These are phyloP conservation scores for Clostera curtula DNA, from an alignment of 2,888 invertebrate species.

Conservation along the genomic window DNA sequence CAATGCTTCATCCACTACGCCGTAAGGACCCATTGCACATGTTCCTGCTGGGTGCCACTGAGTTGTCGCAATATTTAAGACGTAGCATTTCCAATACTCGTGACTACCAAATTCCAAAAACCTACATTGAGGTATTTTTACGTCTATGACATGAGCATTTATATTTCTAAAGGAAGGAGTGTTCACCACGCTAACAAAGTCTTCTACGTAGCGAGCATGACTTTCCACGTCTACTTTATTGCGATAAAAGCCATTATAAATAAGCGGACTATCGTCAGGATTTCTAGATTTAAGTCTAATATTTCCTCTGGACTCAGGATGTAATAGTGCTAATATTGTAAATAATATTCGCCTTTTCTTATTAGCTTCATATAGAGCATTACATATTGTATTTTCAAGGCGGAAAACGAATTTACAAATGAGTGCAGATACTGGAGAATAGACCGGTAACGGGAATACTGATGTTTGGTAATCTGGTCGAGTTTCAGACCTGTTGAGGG, in stretches of 20 bases:
- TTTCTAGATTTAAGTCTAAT: slow-evolving; percentile 24
- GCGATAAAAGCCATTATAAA: slow-evolving; percentile 24
- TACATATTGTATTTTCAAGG: slow-evolving; percentile 22
- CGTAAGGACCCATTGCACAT: slow-evolving; percentile 36
- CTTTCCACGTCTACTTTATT: slow-evolving; percentile 27
- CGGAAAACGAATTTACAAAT: slow-evolving; percentile 20
- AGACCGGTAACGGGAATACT: slow-evolving; percentile 20
- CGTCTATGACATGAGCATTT: slow-evolving; percentile 18
- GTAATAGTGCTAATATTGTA: slow-evolving; percentile 19
- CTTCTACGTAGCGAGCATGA: slow-evolving; percentile 19
- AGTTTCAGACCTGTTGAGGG: slow-evolving; percentile 25
- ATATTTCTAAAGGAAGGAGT: slow-evolving; percentile 25
- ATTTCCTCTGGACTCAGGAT: slow-evolving; percentile 34
- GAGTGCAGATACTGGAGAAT: slow-evolving; percentile 17
- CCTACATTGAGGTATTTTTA: slow-evolving; percentile 22
- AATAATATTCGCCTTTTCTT: slow-evolving; percentile 16
- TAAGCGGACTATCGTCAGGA: slow-evolving; percentile 24
- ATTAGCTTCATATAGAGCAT: slow-evolving; percentile 14
- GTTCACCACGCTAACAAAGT: slow-evolving; percentile 24
- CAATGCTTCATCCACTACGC: slow-evolving; percentile 35
- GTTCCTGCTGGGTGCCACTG: slow-evolving; percentile 64
- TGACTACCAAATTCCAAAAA: slow-evolving; percentile 16
- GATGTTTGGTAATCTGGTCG: slow-evolving; percentile 38
- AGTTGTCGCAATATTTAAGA: slow-evolving; percentile 63
- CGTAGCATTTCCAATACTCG: slow-evolving; percentile 35